Percentiles rank a stretch among this genome's conserved stretches.
phyloP scores from a whole-genome alignment of 2,888 invertebrate genomes.

The Boloria euphrosyne region DNA sequence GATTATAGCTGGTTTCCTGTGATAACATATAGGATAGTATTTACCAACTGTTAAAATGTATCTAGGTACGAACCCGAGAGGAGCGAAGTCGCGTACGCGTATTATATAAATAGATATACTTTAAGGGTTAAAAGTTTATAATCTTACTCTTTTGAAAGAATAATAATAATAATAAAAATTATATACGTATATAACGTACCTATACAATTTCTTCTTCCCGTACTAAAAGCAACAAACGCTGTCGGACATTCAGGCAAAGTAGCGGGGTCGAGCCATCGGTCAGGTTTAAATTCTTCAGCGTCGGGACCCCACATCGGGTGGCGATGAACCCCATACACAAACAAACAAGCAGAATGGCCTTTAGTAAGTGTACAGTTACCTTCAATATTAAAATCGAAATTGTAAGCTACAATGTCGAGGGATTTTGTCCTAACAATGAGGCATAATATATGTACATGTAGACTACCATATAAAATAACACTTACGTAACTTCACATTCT shows the following conservation, averaged over 20 bases:
- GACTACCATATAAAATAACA: not conserved
- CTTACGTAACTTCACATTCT: conserved; percentile 63
- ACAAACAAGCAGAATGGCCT: conserved; percentile 46
- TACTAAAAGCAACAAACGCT: conserved; percentile 42
- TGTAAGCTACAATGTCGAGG: too few relatives aligned
- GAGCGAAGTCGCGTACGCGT: too few relatives aligned
- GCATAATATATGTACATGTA: too few relatives aligned
- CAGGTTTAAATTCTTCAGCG: conserved; percentile 10
- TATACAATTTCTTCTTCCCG: conserved; percentile 50
- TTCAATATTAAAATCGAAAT: conserved; percentile 20
- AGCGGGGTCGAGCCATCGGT: conserved; percentile 30
- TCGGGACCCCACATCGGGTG: conserved; percentile 40
- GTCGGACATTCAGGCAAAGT: conserved; percentile 36
- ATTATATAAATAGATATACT: too few relatives aligned
- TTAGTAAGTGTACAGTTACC: conserved; percentile 49
- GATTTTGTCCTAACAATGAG: too few relatives aligned
- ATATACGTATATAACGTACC: conserved; percentile 37
- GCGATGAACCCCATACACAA: conserved; percentile 48
- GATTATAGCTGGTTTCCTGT: too few relatives aligned
- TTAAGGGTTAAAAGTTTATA: too few relatives aligned
- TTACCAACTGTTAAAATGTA: too few relatives aligned
- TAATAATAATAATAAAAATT: too few relatives aligned
- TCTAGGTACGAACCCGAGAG: too few relatives aligned
- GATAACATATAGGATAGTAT: too few relatives aligned
- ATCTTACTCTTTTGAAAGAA: too few relatives aligned